These are phyloP conservation scores for Helicoverpa assulta DNA, from an alignment of 2,888 invertebrate genomes.

Conservation along the genomic window DNA sequence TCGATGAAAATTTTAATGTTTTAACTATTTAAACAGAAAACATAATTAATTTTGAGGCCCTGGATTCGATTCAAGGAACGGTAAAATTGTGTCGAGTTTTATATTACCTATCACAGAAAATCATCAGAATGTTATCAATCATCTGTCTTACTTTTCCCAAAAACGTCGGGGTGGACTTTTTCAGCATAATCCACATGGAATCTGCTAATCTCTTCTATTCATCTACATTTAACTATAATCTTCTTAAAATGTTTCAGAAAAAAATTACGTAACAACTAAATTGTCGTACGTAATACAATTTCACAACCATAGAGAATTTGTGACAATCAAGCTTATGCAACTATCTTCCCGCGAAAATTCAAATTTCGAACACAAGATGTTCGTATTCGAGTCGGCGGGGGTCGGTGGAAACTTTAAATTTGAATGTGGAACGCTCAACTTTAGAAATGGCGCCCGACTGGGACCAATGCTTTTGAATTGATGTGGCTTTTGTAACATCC, in stretches of 20 bases:
- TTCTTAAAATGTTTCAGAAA: no score
- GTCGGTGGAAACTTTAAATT: conserved; percentile 78
- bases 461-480: conserved; percentile 55
- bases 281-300: background rate
- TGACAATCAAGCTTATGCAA: conserved; percentile 55
- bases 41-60: conserved; percentile 2
- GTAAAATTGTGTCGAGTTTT: no score
- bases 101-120: no score
- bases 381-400: conserved; percentile 69
- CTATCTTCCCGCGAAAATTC: conserved; percentile 60
- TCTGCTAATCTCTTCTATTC: background rate
- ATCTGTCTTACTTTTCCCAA: no score
- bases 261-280: no score
- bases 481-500: conserved; percentile 54
- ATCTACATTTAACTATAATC: no score
- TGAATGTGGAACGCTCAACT: conserved; percentile 80
- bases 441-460: conserved; percentile 72
- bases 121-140: no score
- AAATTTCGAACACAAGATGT: conserved; percentile 71
- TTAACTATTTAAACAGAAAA: background rate
- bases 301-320: conserved; percentile 17
- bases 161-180: no score
- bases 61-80: background rate
- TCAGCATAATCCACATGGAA: background rate
- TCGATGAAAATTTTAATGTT: background rate